Evolutionary conservation across 2,888 invertebrate genomes (phyloP).

Genomic region (Acanthopleura granulata): DNA sequence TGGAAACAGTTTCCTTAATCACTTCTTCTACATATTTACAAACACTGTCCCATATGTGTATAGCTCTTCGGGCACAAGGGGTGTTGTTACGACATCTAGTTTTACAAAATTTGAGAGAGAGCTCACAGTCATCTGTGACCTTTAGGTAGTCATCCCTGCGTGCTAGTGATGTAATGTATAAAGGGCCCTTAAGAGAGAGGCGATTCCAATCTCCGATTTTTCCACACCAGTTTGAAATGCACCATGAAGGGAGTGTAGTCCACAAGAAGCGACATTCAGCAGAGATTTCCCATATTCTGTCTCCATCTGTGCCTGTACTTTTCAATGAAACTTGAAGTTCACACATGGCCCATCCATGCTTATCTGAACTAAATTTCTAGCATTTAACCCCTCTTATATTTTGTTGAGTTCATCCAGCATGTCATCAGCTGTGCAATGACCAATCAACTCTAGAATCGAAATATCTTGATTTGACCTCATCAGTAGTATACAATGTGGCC

Average conservation of each 20-base stretch:
- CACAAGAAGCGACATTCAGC: slow-evolving; percentile 52
- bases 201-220: slow-evolving; percentile 35
- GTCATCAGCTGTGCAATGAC: slow-evolving; percentile 38
- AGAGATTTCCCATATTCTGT: slow-evolving; percentile 18
- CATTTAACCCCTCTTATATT: slow-evolving; percentile 23
- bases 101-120: too few species aligned
- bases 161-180: slow-evolving; percentile 21
- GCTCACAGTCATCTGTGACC: too few species aligned
- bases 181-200: neutral
- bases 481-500: too few species aligned
- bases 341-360: slow-evolving; percentile 27
- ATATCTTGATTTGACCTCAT: slow-evolving; percentile 44
- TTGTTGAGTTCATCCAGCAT: slow-evolving; percentile 34
- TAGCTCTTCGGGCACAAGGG: too few species aligned
- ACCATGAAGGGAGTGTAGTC: slow-evolving; percentile 53
- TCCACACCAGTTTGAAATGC: slow-evolving; percentile 48
- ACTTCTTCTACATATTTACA: slow-evolving; percentile 8
- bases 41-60: slow-evolving; percentile 18
- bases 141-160: too few species aligned
- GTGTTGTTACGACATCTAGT: too few species aligned
- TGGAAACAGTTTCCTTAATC: slow-evolving; percentile 18
- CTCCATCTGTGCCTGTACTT: neutral
- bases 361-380: slow-evolving; percentile 24
- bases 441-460: slow-evolving; percentile 37
- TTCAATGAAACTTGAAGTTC: slow-evolving; percentile 15